Base-by-base conservation (phyloP, 2,113 vertebrate genomes). In the Acinonyx jubatus region DNA sequence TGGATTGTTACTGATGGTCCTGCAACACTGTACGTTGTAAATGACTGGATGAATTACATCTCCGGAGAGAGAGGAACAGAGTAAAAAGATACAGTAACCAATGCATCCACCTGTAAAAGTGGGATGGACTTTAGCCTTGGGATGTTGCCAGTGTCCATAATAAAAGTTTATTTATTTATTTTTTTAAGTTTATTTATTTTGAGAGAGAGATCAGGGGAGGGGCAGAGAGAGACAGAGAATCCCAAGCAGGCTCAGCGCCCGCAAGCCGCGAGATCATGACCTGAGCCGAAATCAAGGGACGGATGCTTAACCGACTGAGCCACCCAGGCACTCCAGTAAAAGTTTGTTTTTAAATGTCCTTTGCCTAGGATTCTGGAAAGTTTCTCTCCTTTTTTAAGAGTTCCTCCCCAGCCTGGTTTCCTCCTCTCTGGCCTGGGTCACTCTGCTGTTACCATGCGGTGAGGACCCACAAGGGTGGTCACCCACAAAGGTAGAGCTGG, bases 341-440 rank as follows among this genome's bases (percentile, higher is more conserved):
- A 82, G 81, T 5, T 38, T 48, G 25, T n/a, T 14, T 38, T 86
- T 33, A 86, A 57, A 14, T 41, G 9, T 33, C 31, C 7, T 96
- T 76, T 97, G 79, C 38, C 33, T 52, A 14, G 38, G n/a, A 52
- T 83, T 86, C 79, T 65, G 69, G 57, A 89, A 38, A 55, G 27
- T 25, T 45, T 29, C 55, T 31, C n/a, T 55, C 23, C 33, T 61
- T 36, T n/a, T 63, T 78, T 73, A 3, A 12, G 81, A 73, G 12
- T 3, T 6, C 7, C 14, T 38, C 48, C 15, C 68, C n/a, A 50
- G 38, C 9, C 12, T 66, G 52, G 27, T 25, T 38, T 91, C 65
- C 36, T 33, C 15, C 8, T 14, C 38, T 45, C 76, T 74, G 0
- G 9, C 21, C 50, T 5, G 57, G 83, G 61, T 19, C 11, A 1